A percentile compares a stretch with the other conserved stretches of the same genome.
Evolutionary conservation across 2,888 invertebrate species (phyloP).

Genomic region (Rapana venosa): DNA sequence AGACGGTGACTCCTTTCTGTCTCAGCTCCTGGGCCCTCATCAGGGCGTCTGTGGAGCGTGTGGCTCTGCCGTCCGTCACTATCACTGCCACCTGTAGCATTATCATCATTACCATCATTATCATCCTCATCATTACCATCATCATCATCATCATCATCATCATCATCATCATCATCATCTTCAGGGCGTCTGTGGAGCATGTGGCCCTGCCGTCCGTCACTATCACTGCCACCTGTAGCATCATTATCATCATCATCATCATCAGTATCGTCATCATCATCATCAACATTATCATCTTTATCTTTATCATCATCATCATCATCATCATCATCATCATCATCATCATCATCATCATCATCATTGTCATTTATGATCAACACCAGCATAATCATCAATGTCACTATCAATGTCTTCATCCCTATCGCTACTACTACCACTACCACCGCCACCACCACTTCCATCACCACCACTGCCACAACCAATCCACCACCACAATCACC

Average conservation of each 20-base stretch:
- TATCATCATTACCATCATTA: neutral
- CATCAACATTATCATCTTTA: neutral
- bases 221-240: constrained; percentile 33
- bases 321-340: too few relatives aligned
- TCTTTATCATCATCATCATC: neutral
- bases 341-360: too few relatives aligned
- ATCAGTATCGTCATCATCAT: neutral
- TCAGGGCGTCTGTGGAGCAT: neutral
- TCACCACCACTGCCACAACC: too few relatives aligned
- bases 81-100: constrained; percentile 33
- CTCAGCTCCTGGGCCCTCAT: constrained; percentile 35
- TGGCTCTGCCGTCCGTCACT: constrained; percentile 43
- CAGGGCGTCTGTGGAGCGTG: constrained; percentile 17
- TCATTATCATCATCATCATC: constrained; percentile 2
- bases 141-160: neutral
- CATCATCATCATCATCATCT: neutral
- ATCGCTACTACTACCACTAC: too few relatives aligned
- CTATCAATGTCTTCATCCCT: too few relatives aligned
- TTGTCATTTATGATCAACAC: too few relatives aligned
- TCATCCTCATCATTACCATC: neutral
- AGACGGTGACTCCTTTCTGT: constrained; percentile 43
- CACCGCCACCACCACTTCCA: too few relatives aligned
- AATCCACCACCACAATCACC: too few relatives aligned
- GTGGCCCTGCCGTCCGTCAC: constrained; percentile 44
- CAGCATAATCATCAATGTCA: too few relatives aligned